A percentile compares a stretch with the other conserved stretches of the same genome.
Evolutionary conservation across 37 sponge, comb jelly and placozoan species (phyloP).

Genomic region (Agelas oroides): DNA sequence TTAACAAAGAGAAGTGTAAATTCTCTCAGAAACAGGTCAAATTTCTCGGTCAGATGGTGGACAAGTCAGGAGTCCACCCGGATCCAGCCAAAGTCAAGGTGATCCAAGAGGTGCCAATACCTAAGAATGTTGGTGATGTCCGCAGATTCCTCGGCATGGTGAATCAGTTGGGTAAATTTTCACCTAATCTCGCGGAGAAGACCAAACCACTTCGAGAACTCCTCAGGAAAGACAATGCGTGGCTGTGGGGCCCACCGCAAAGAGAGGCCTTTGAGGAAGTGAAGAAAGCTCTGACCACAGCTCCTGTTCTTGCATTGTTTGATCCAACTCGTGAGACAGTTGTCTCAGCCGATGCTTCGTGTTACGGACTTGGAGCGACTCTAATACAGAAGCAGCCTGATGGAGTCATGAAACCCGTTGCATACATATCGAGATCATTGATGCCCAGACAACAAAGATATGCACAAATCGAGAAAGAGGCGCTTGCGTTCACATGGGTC

Average conservation of each 20-base stretch:
- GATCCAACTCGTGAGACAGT: not conserved
- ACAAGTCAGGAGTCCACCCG: too few relatives aligned
- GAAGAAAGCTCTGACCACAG: slow-evolving; percentile 15
- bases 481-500: slow-evolving; percentile 52
- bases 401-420: slow-evolving; percentile 38
- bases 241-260: slow-evolving; percentile 30
- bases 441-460: slow-evolving; percentile 17
- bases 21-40: too few relatives aligned
- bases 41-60: too few relatives aligned
- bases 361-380: slow-evolving; percentile 44
- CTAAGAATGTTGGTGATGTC: slow-evolving; percentile 27
- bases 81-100: too few relatives aligned
- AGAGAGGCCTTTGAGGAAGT: slow-evolving; percentile 3
- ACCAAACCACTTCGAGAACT: slow-evolving; percentile 35
- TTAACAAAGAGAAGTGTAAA: too few relatives aligned
- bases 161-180: slow-evolving; percentile 43
- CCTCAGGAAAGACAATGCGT: slow-evolving; percentile 23
- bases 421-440: slow-evolving; percentile 47
- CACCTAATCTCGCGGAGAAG: slow-evolving; percentile 21
- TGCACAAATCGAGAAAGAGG: slow-evolving; percentile 71
- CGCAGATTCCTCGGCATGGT: slow-evolving; percentile 46
- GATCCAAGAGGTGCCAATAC: too few relatives aligned
- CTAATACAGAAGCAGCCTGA: slow-evolving; percentile 24
- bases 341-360: slow-evolving; percentile 40
- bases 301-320: slow-evolving; percentile 24